A percentile compares a stretch with the other conserved stretches of the same genome.
Conservation (phyloP, 2,888 invertebrate genomes). For the Sabatieria punctata region DNA sequence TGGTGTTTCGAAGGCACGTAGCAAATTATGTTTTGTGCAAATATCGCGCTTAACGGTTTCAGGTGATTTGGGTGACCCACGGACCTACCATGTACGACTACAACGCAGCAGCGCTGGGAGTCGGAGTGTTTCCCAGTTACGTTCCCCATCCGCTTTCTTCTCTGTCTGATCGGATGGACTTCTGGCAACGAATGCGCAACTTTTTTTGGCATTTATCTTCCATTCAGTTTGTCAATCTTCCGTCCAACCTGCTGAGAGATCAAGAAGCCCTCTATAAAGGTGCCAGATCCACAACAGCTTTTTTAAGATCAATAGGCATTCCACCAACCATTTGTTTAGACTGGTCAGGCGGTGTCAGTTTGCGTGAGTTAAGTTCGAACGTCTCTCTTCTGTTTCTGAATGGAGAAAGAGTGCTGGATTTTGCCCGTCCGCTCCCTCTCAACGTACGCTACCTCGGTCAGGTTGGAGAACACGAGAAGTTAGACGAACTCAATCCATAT, state of each 20-base stretch:
- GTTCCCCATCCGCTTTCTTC: slow-evolving; percentile 28
- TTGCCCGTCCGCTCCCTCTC: slow-evolving; percentile 27
- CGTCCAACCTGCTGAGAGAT: slow-evolving; percentile 21
- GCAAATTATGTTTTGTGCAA: too few relatives aligned
- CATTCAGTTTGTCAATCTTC: slow-evolving; percentile 26
- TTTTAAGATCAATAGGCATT: too few relatives aligned
- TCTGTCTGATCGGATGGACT: slow-evolving; percentile 16
- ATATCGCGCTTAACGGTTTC: too few relatives aligned
- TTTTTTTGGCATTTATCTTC: slow-evolving; percentile 23
- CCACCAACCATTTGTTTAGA: slow-evolving; percentile 10
- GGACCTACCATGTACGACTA: slow-evolving; percentile 24
- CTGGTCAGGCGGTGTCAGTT: slow-evolving; percentile 14
- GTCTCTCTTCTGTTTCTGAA: slow-evolving; percentile 22
- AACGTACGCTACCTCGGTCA: too few relatives aligned
- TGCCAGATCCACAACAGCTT: slow-evolving; percentile 1
- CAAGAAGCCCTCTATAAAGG: slow-evolving; percentile 22
- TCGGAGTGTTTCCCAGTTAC: slow-evolving; percentile 23
- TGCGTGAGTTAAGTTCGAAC: slow-evolving; percentile 19
- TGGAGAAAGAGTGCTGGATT: slow-evolving; percentile 27
- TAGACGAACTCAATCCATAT: too few relatives aligned
- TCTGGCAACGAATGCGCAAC: slow-evolving; percentile 19
- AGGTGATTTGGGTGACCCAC: slow-evolving; percentile 26
- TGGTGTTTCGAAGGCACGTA: slow-evolving; percentile 18
- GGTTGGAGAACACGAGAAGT: too few relatives aligned
- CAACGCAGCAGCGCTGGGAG: slow-evolving; percentile 21